Evolutionary conservation across 2,888 invertebrate genomes (phyloP).

Genomic region (Apamea epomidion): DNA sequence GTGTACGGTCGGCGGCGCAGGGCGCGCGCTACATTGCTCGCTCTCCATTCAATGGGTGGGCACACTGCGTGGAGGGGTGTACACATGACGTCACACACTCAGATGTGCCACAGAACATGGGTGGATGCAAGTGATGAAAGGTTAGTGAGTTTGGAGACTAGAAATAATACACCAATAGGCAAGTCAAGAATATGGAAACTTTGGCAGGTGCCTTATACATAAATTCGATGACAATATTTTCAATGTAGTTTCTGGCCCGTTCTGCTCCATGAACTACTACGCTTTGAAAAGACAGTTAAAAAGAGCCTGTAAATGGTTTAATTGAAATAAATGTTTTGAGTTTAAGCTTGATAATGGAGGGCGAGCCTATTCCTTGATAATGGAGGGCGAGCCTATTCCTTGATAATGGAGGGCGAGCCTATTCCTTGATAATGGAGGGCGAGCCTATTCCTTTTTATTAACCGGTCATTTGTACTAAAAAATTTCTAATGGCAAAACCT

Average conservation of each 20-base stretch:
- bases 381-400: too few species aligned
- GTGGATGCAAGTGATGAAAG: neutral
- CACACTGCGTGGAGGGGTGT: constrained; percentile 15
- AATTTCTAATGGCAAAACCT: neutral
- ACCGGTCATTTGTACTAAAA: neutral
- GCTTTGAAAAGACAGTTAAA: neutral
- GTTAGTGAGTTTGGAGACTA: neutral
- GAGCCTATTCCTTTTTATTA: neutral
- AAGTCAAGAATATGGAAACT: neutral
- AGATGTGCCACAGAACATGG: neutral
- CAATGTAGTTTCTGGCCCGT: neutral
- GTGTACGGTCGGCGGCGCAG: constrained; percentile 26
- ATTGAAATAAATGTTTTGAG: neutral
- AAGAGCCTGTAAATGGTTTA: neutral
- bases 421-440: too few species aligned
- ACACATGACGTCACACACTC: constrained; percentile 29
- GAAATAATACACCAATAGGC: neutral
- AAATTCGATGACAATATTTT: neutral
- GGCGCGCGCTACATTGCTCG: constrained; percentile 9
- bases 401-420: too few species aligned
- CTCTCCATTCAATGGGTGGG: constrained; percentile 9
- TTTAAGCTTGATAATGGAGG: too few species aligned
- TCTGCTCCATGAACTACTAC: too few species aligned
- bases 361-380: too few species aligned
- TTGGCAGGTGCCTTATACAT: neutral